These are phyloP conservation scores for Erebia aethiops DNA, from an alignment of 2,888 invertebrate genomes.

Conservation along the genomic window DNA sequence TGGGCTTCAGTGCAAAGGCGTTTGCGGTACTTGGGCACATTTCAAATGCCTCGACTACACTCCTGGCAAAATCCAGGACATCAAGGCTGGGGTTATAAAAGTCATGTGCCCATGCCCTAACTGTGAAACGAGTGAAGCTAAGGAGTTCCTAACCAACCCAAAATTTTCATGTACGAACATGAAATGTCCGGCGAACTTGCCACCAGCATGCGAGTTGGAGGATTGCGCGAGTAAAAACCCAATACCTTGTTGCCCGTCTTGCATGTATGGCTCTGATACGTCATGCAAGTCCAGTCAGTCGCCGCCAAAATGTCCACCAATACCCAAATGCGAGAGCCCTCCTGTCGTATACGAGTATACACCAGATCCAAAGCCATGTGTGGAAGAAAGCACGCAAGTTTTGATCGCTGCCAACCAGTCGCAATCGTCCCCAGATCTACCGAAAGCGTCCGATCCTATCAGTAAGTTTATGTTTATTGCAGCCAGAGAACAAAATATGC, in stretches of 20 bases:
- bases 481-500: too few species aligned
- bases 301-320: background rate
- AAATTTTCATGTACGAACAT: constrained; percentile 45
- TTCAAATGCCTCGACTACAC: constrained; percentile 58
- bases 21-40: constrained; percentile 63
- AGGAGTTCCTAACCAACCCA: constrained; percentile 43
- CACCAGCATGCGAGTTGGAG: constrained; percentile 36
- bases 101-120: constrained; percentile 61
- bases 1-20: constrained; percentile 63
- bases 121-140: constrained; percentile 47
- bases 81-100: constrained; percentile 56
- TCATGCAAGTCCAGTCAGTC: background rate
- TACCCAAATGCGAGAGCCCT: background rate
- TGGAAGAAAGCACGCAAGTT: background rate
- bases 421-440: background rate
- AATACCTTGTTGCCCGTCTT: constrained; percentile 32
- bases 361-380: background rate
- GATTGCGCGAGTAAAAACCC: constrained; percentile 42
- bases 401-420: background rate
- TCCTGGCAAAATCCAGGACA: constrained; percentile 58
- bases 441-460: background rate
- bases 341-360: background rate
- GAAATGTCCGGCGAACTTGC: constrained; percentile 47
- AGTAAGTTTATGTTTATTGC: background rate
- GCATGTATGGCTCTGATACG: constrained; percentile 2